phyloP scores from a whole-genome alignment of 2,888 invertebrate genomes.

The Atrina japonica region DNA sequence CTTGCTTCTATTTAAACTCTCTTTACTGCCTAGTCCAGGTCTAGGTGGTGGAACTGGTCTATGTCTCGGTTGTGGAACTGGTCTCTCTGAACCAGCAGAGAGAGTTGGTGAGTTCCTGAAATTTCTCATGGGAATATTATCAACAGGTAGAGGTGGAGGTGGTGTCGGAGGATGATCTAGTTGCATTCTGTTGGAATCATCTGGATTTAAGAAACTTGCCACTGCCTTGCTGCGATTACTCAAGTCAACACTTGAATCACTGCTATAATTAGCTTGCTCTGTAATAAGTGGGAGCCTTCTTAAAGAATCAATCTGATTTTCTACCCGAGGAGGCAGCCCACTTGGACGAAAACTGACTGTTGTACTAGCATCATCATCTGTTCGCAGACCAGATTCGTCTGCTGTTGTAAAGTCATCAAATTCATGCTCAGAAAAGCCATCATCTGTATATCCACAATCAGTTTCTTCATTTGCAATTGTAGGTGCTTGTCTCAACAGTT shows the following conservation, averaged over 20 bases:
- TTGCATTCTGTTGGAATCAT: conserved; percentile 32
- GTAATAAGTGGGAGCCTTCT: conserved; percentile 49
- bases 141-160: conserved; percentile 55
- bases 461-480: conserved; percentile 46
- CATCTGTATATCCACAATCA: conserved; percentile 40
- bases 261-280: conserved; percentile 42
- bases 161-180: conserved; percentile 48
- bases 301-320: conserved; percentile 66
- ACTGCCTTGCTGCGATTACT: conserved; percentile 55
- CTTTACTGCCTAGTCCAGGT: conserved; percentile 48
- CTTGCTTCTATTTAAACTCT: conserved; percentile 26
- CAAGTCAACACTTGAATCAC: conserved; percentile 52
- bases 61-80: conserved; percentile 38
- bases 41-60: conserved; percentile 59
- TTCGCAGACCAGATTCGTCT: conserved; percentile 48
- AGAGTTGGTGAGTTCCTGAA: conserved; percentile 35
- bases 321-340: conserved; percentile 57
- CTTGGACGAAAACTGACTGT: conserved; percentile 49
- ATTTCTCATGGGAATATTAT: conserved; percentile 44
- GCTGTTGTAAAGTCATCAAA: conserved; percentile 60
- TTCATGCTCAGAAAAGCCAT: conserved; percentile 45
- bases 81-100: conserved; percentile 14
- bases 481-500: conserved; percentile 11
- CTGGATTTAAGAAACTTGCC: conserved; percentile 65
- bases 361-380: conserved; percentile 38